Conservation (phyloP, 2,888 invertebrate species). For the Coleophora deauratella region DNA sequence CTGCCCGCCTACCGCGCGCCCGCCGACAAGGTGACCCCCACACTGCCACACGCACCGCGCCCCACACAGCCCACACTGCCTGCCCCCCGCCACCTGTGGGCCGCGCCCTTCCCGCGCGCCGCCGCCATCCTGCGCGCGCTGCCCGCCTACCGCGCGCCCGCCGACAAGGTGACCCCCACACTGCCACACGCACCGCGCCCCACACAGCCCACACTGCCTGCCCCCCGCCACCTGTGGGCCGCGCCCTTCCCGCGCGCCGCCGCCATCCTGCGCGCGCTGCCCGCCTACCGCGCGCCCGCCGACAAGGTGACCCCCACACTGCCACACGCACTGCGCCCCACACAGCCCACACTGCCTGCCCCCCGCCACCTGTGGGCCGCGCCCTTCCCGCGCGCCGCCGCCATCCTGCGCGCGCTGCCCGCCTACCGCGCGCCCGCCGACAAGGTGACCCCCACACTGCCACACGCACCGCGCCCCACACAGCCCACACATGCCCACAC, state of each 20-base stretch:
- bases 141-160: constrained; percentile 92
- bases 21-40: neutral
- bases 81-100: constrained; percentile 79
- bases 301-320: constrained; percentile 77
- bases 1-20: constrained; percentile 22
- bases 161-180: constrained; percentile 68
- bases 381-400: neutral
- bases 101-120: constrained; percentile 97
- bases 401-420: neutral
- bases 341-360: too few relatives aligned
- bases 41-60: constrained; percentile 81
- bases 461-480: too few relatives aligned
- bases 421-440: neutral
- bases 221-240: constrained; percentile 76
- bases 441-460: neutral
- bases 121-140: constrained; percentile 83
- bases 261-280: constrained; percentile 86
- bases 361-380: neutral
- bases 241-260: constrained; percentile 90
- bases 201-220: too few relatives aligned
- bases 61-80: constrained; percentile 85
- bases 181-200: constrained; percentile 78
- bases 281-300: constrained; percentile 89
- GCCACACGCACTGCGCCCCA: neutral
- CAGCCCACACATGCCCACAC: too few relatives aligned